Evolutionary conservation across 1,140 invertebrate species (phyloP).

Genomic region (Bombyx mori): DNA sequence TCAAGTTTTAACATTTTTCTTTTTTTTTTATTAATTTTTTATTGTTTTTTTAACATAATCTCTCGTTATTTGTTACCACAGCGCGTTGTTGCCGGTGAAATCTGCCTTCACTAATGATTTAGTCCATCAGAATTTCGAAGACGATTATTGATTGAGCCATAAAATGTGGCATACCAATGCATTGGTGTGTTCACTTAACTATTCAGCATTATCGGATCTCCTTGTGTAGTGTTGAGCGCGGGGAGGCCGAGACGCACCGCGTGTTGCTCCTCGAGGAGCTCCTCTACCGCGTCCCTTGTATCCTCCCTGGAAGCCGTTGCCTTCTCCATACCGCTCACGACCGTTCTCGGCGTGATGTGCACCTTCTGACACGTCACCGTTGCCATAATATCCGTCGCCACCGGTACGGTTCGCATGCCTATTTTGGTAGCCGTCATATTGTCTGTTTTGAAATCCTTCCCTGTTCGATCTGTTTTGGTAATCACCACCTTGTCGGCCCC

Average conservation of each 20-base stretch:
- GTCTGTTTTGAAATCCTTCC: conserved; percentile 47
- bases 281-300: conserved; percentile 56
- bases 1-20: conserved; percentile 65
- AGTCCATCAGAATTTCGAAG: conserved; percentile 30
- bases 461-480: conserved; percentile 45
- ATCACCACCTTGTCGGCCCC: conserved; percentile 36
- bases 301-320: conserved; percentile 46
- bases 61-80: conserved; percentile 60
- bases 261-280: conserved; percentile 32
- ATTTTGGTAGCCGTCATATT: conserved; percentile 48
- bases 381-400: conserved; percentile 57
- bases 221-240: conserved; percentile 45
- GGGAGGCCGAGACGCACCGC: conserved; percentile 31
- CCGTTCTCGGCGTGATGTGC: conserved; percentile 45
- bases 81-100: conserved; percentile 69
- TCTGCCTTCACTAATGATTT: conserved; percentile 69
- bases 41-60: conserved; percentile 58
- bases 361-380: conserved; percentile 47
- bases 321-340: conserved; percentile 42
- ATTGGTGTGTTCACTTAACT: conserved; percentile 18
- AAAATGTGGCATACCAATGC: neutral
- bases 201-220: conserved; percentile 53
- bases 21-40: conserved; percentile 60
- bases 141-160: neutral
- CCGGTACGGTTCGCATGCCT: conserved; percentile 40